Conservation (phyloP, 2,113 vertebrate genomes). For the Cephalophus harveyi region DNA sequence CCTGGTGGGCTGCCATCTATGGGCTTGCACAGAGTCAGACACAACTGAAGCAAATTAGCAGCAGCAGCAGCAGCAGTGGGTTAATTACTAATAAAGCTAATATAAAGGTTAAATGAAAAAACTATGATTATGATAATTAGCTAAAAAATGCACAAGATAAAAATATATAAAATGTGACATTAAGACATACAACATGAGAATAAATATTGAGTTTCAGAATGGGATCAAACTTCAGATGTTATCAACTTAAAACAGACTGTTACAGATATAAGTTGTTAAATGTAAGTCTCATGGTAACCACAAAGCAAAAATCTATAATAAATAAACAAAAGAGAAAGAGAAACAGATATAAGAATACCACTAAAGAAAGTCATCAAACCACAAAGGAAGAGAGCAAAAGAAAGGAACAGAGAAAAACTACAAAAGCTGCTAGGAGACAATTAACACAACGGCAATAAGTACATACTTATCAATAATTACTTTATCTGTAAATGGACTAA, state of each 20-base stretch:
- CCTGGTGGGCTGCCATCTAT: too few relatives aligned
- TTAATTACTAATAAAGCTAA: neutral
- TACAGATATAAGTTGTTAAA: neutral
- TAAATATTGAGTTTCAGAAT: neutral
- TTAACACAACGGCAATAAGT: neutral
- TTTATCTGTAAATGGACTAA: neutral
- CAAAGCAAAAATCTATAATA: neutral
- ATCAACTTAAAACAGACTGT: neutral
- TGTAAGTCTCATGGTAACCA: neutral
- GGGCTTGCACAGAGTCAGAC: fast-evolving
- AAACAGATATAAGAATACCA: neutral
- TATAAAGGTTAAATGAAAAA: neutral
- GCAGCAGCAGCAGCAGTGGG: too few relatives aligned
- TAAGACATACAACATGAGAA: neutral
- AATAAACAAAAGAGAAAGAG: neutral
- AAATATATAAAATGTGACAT: neutral
- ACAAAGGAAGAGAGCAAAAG: neutral
- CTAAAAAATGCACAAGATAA: neutral
- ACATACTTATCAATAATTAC: neutral
- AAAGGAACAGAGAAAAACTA: neutral
- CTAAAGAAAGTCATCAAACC: neutral
- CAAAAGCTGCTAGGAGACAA: neutral
- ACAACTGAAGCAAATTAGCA: too few relatives aligned
- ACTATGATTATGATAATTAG: neutral
- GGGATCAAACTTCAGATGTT: neutral